Evolutionary conservation across 2,888 invertebrate species (phyloP), one percentile per base, ranked within the genome.

Genomic region (Empis livida): DNA sequence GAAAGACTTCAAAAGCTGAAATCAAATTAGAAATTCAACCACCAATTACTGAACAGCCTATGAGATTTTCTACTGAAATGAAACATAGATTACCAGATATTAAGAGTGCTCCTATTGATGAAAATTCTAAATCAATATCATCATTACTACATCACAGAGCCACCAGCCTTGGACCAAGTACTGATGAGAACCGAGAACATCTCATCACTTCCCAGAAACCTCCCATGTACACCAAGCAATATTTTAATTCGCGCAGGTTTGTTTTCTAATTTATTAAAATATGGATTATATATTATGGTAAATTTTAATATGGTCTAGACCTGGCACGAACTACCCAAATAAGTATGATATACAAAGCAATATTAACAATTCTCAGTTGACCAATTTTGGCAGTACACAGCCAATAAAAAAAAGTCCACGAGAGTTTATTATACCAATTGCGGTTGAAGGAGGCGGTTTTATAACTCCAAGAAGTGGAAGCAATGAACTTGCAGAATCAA

Each of bases 391-490:
- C 0, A 78, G 76, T 53, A 73, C 63, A 15, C 82, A 84, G 64
- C 86, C 88, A 8, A 89, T 90, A 61, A 82, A 85, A 63, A 91
- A 90, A 71, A 88, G 88, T 13, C 88, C 90, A 14, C 76, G 91
- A 40, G 91, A 92, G 70, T 90, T 88, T 62, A 90, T 92, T 59
- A 91, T 92, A 67, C 91, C 91, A n/a, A 91, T 92, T 60, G 88
- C 89, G 15, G 84, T 91, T 47, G 91, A 92, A 67, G 91, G 90
- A 56, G 89, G 88, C 51, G 90, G 89, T 51, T 87, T 83, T 65
- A 84, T 70, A 46, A 70, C 70, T 30, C 70, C 70, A 39, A 59
- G 80, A 49, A 77, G 78, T 50, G 81, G 84, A 54, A 85, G 86
- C 64, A 72, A 86, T 49, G 87, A 88, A 63, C 85, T 85, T 14